Conservation (phyloP, 2,888 invertebrate species). For the Cheilosia impressa region DNA sequence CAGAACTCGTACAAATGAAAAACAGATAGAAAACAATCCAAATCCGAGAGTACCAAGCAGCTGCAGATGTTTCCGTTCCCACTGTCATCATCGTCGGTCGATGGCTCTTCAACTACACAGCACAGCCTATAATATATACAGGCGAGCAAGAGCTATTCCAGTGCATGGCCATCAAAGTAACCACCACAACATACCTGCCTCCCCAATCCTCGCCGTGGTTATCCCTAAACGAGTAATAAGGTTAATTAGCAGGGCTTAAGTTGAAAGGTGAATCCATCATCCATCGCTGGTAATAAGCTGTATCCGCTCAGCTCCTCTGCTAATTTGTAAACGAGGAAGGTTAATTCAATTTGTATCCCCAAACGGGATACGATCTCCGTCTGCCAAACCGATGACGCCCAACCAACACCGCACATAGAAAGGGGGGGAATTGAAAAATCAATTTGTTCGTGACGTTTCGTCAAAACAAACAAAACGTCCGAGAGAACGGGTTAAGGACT, state of each 20-base stretch:
- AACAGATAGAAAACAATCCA: slow-evolving; percentile 19
- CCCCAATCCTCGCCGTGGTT: slow-evolving; percentile 19
- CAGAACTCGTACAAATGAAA: slow-evolving; percentile 5
- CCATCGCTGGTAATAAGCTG: not conserved
- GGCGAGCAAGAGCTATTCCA: not conserved
- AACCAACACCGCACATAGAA: not conserved
- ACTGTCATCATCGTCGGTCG: slow-evolving; percentile 56
- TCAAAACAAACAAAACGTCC: slow-evolving; percentile 67
- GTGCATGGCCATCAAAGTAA: slow-evolving; percentile 12
- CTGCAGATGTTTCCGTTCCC: slow-evolving; percentile 53
- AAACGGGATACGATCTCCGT: slow-evolving; percentile 2
- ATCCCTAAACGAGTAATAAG: slow-evolving; percentile 71
- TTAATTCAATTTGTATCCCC: slow-evolving; percentile 61
- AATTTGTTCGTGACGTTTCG: slow-evolving; percentile 74
- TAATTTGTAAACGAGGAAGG: slow-evolving; percentile 59
- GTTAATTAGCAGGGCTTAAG: slow-evolving; percentile 71
- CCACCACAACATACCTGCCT: slow-evolving; percentile 41
- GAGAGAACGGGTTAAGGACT: slow-evolving; percentile 55
- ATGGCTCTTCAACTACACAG: slow-evolving; percentile 40
- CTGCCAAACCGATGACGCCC: not conserved
- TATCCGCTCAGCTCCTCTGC: not conserved
- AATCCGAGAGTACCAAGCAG: not conserved
- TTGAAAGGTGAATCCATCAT: slow-evolving; percentile 73
- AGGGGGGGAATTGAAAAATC: slow-evolving; percentile 52
- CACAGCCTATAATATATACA: not conserved